These are phyloP conservation scores for Cotesia glomerata DNA, from an alignment of 1,140 invertebrate genomes.

Conservation along the genomic window DNA sequence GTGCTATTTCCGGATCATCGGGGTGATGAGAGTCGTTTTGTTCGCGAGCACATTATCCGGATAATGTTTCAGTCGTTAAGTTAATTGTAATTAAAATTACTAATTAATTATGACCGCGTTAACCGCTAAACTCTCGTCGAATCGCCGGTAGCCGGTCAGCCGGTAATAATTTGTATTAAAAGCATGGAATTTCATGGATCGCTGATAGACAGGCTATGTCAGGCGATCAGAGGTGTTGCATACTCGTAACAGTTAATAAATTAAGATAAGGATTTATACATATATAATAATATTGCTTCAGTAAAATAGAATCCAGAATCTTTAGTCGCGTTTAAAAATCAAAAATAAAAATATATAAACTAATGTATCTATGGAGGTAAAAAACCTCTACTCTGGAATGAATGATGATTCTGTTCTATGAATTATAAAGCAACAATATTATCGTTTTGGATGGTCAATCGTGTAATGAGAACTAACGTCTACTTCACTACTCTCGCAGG, in stretches of 20 bases:
- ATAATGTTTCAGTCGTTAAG: too few species aligned
- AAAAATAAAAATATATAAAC: background rate
- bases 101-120: too few species aligned
- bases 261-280: background rate
- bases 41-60: too few species aligned
- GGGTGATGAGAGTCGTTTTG: too few species aligned
- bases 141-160: too few species aligned
- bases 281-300: background rate
- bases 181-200: background rate
- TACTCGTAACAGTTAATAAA: background rate
- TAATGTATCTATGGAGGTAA: background rate
- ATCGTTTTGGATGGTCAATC: slow-evolving; percentile 47
- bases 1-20: too few species aligned
- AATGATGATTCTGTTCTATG: slow-evolving; percentile 7
- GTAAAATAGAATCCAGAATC: background rate
- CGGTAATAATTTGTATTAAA: background rate
- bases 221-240: too few species aligned
- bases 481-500: slow-evolving; percentile 55
- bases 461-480: slow-evolving; percentile 57
- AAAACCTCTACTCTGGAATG: slow-evolving; percentile 4
- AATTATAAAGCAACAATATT: slow-evolving; percentile 37
- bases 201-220: background rate
- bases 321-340: background rate
- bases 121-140: too few species aligned
- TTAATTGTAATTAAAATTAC: too few species aligned